Conservation (phyloP, 2,113 vertebrate genomes). For the Paramormyrops kingsleyae region DNA sequence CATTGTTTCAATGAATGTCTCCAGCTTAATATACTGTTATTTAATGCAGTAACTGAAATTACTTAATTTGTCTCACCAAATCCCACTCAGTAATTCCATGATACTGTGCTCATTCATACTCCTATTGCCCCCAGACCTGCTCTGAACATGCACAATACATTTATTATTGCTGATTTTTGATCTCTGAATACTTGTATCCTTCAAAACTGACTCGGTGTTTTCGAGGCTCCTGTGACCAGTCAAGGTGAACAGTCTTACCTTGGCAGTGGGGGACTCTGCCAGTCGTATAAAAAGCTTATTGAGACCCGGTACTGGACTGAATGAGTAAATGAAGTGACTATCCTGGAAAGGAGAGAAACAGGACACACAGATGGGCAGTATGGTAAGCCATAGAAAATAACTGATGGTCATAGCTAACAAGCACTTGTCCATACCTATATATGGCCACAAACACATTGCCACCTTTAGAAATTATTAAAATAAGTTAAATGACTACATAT, state of each 20-base stretch:
- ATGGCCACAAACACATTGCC: background rate
- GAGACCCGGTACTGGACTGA: slow-evolving; percentile 77
- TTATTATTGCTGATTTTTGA: background rate
- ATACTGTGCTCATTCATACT: background rate
- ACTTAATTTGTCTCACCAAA: background rate
- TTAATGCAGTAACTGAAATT: background rate
- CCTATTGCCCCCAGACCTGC: background rate
- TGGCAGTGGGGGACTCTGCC: slow-evolving; percentile 78
- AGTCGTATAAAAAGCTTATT: slow-evolving; percentile 91
- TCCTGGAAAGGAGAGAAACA: slow-evolving; percentile 63
- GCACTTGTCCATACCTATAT: background rate
- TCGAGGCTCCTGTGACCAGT: background rate
- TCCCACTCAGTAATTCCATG: background rate
- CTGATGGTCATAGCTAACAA: background rate
- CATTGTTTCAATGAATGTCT: background rate
- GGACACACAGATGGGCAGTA: background rate
- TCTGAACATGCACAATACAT: background rate
- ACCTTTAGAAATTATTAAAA: background rate
- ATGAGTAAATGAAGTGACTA: slow-evolving; percentile 97
- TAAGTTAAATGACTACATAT: background rate
- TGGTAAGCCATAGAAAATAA: background rate
- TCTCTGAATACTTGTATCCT: background rate
- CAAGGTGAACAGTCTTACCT: slow-evolving; percentile 62
- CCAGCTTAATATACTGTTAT: background rate
- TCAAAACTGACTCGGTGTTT: background rate